Evolutionary conservation across 2,888 invertebrate genomes (phyloP), one percentile per base, ranked within the genome.

Genomic region (Cephonodes hylas): DNA sequence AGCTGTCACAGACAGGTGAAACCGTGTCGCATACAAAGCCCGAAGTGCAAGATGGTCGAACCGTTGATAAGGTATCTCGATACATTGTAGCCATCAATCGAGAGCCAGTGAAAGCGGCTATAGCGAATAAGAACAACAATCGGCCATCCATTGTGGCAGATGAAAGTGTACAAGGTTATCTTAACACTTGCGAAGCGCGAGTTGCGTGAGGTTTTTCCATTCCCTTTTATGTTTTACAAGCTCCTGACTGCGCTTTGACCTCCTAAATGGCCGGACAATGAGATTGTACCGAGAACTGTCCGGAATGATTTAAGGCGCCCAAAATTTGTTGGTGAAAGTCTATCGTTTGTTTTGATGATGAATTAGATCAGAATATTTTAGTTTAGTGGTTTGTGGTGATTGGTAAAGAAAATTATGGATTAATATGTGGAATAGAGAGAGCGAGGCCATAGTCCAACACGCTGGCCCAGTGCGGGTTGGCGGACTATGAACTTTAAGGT

Each of bases 71-170:
- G 45, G 23, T 58, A 61, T 46, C 45, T 23, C 45, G 10, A 22
- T 34, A 61, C 57, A 61, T 57, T 61, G 57, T 61, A 20, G 70
- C 75, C 74, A 81, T 84, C 83, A 83, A 82, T 84, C 77, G 80
- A 75, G 71, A 67, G 72, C 66, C 72, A 86, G 88, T 85, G 90
- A 90, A 90, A 90, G 90, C 84, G 71, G 71, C 67, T 78, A 78
- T 79, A 76, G 78, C 80, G 81, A 82, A 84, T 81, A 81, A 75
- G 74, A 79, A 80, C 74, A 78, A 73, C 71, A 68, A 70, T 69
- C 72, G 69, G 69, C 69, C 65, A 72, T 62, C 78, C 73, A 82
- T 83, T 84, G 85, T 83, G 73, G 68, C 66, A 59, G 67, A 84
- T 76, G 85, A 85, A 85, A 87, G 85, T 84, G 74, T 71, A 71